A percentile compares a stretch with the other conserved stretches of the same genome.
Conservation (phyloP, 2,888 invertebrate species). For the Cephus spinipes region DNA sequence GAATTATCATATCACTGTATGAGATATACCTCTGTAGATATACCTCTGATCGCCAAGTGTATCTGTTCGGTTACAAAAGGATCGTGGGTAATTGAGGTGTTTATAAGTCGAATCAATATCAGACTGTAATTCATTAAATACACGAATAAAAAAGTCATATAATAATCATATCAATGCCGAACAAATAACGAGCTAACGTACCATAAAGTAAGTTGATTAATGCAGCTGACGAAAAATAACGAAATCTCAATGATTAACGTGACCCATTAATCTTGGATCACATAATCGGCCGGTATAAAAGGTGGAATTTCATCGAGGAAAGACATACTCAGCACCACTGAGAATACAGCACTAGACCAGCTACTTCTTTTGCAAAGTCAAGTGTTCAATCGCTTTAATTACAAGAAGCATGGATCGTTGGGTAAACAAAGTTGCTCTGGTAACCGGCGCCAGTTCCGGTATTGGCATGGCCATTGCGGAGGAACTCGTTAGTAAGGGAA, state of each 20-base stretch:
- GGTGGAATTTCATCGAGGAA: not conserved
- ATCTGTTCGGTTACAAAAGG: not conserved
- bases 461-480: constrained; percentile 6
- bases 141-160: not conserved
- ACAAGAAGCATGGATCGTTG: constrained; percentile 11
- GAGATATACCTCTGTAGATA: no score
- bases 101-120: not conserved
- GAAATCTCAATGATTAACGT: not conserved
- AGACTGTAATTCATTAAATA: not conserved
- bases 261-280: constrained; percentile 2
- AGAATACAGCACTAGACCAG: not conserved
- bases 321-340: not conserved
- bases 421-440: constrained; percentile 11
- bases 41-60: not conserved
- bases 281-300: not conserved
- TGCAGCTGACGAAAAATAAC: not conserved
- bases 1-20: not conserved
- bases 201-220: not conserved
- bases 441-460: constrained; percentile 14
- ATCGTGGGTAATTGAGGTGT: not conserved
- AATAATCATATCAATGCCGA: not conserved
- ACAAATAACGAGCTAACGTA: not conserved
- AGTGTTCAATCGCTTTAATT: not conserved
- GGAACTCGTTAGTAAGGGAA: constrained; percentile 15
- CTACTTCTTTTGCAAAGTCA: not conserved